Evolutionary conservation across 2,113 vertebrate genomes (phyloP).

Genomic region (Crotalus viridis): DNA sequence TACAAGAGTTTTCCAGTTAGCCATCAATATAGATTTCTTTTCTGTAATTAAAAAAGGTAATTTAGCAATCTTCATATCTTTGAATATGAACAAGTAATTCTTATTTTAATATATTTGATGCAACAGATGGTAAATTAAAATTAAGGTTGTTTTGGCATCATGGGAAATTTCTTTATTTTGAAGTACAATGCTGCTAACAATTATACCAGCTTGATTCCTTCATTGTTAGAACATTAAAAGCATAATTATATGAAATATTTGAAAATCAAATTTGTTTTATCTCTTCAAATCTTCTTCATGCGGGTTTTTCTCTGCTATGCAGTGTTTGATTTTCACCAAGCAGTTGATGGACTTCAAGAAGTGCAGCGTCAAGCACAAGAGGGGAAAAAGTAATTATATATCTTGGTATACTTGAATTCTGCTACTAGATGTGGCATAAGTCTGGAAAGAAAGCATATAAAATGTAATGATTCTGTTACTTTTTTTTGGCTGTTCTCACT

Average conservation of each 20-base stretch:
- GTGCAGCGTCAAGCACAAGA: constrained; percentile 92
- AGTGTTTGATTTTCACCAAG: constrained; percentile 99
- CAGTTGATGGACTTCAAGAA: constrained; percentile 94
- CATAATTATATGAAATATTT: neutral
- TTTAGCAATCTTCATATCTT: neutral
- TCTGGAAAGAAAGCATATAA: constrained; percentile 7
- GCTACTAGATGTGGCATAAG: constrained; percentile 21
- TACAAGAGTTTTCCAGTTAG: neutral
- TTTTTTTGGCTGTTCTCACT: neutral
- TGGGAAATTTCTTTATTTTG: neutral
- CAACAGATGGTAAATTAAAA: neutral
- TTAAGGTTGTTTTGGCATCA: neutral
- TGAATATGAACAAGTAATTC: neutral
- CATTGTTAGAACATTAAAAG: neutral
- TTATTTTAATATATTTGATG: neutral
- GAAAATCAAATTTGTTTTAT: constrained; percentile 17
- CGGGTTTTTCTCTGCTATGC: constrained; percentile 47
- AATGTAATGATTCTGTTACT: neutral
- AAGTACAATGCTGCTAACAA: neutral
- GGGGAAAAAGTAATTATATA: constrained; percentile 88
- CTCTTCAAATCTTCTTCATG: neutral
- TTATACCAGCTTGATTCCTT: neutral
- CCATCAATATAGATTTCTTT: neutral
- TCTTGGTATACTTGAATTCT: constrained; percentile 22
- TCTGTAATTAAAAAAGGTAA: neutral